Evolutionary conservation across 2,888 invertebrate genomes (phyloP), one percentile per base, ranked within the genome.

Genomic region (Dolichomitus sp.): DNA sequence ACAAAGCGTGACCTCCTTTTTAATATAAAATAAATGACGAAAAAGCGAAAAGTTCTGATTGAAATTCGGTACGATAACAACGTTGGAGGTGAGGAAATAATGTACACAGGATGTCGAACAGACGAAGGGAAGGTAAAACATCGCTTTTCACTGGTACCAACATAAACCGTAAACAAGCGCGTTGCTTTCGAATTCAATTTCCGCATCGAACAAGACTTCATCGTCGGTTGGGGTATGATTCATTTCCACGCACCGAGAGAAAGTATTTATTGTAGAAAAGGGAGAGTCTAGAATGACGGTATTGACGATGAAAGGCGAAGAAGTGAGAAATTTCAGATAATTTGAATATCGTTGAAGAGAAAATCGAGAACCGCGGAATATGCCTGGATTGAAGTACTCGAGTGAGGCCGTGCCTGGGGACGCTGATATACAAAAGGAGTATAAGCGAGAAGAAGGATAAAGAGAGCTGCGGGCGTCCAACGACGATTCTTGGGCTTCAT

Each of bases 291-390:
- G 57, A 57, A 70, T 42, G 40, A n/a, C 40, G 42, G 52, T 54
- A 75, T 75, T 42, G 54, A 52, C 40, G 33, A 42, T 45, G 72
- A 72, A 72, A 45, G 9, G 27, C 14, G 23, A 27, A 30, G 37
- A 68, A 45, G 57, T 48, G 30, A 50, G 57, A 59, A 57, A 68
- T 76, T 68, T 23, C 33, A 48, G 57, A 76, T 59, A 68, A 66
- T 65, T 74, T 54, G 37, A 66, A 68, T 76, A 45, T 59, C 48
- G 57, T 33, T 59, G 59, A 57, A 57, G 54, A 59, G 57, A 68
- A 59, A 65, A 65, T 74, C 66, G 75, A 66, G 75, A 66, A 66
- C 45, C 17, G 30, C 57, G 14, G 70, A 59, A 74, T 74, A 45
- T 48, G 59, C 45, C 27, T 68, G 45, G 42, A 76, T 68, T 19